phyloP scores from a whole-genome alignment of 2,888 invertebrate species.

The Temnothorax rugatulus region DNA sequence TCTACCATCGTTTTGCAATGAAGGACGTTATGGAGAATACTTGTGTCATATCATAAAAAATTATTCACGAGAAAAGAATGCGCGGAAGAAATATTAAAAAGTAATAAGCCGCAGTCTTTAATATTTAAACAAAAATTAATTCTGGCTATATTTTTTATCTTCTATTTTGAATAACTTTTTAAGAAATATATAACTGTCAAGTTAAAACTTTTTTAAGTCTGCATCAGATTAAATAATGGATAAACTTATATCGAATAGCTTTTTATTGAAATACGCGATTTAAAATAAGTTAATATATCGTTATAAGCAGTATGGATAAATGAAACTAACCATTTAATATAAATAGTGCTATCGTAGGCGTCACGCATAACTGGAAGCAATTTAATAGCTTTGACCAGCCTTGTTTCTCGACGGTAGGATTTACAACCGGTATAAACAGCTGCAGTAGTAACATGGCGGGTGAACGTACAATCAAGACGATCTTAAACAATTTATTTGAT shows the following conservation, averaged over 20 bases:
- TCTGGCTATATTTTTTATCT: neutral
- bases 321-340: conserved; percentile 81
- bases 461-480: conserved; percentile 86
- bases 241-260: neutral
- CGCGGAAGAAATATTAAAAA: neutral
- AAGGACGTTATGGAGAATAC: neutral
- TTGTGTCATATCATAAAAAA: neutral
- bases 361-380: conserved; percentile 87
- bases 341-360: conserved; percentile 86
- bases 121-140: conserved; percentile 2
- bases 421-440: conserved; percentile 88
- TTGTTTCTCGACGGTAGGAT: conserved; percentile 85
- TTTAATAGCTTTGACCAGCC: conserved; percentile 89
- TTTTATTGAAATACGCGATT: neutral
- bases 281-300: neutral
- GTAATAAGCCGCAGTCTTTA: neutral
- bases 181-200: neutral
- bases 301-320: conserved; percentile 49
- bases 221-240: neutral
- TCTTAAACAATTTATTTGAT: conserved; percentile 80
- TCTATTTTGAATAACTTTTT: neutral
- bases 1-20: neutral
- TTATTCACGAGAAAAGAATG: neutral
- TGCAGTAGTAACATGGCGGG: conserved; percentile 87
- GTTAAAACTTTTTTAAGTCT: neutral